phyloP scores from a whole-genome alignment of 2,888 invertebrate genomes.

The Drosophila paracracens region DNA sequence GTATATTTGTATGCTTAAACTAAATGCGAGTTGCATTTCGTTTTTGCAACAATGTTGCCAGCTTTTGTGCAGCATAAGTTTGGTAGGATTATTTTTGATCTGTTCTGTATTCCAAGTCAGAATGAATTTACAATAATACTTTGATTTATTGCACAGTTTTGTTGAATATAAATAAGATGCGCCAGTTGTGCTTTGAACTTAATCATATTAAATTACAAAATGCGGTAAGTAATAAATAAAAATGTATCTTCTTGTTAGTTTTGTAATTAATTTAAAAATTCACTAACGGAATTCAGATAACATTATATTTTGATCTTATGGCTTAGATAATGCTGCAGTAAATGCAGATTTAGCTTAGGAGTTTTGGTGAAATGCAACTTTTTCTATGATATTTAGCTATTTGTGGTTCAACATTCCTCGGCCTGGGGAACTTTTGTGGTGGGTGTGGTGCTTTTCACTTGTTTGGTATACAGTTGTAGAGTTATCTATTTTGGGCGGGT shows the following conservation, averaged over 20 bases:
- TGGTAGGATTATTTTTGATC: neutral
- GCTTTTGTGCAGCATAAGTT: slow-evolving; percentile 29
- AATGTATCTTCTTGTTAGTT: neutral
- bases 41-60: slow-evolving; percentile 10
- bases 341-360: neutral
- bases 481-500: slow-evolving; percentile 26
- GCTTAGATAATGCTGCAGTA: slow-evolving; percentile 7
- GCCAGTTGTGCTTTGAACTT: neutral
- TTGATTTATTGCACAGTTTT: slow-evolving; percentile 1
- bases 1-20: slow-evolving; percentile 32
- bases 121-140: neutral
- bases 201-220: neutral
- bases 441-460: slow-evolving; percentile 47
- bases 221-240: neutral
- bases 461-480: slow-evolving; percentile 48
- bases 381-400: slow-evolving; percentile 20
- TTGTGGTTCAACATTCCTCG: slow-evolving; percentile 9
- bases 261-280: neutral
- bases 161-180: neutral
- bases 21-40: slow-evolving; percentile 15
- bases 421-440: slow-evolving; percentile 9
- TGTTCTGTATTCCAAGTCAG: slow-evolving; percentile 1
- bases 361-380: slow-evolving; percentile 11
- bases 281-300: neutral
- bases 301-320: slow-evolving; percentile 1